These are phyloP conservation scores for Diabrotica virgifera DNA, from an alignment of 1,140 invertebrate genomes.

Conservation along the genomic window DNA sequence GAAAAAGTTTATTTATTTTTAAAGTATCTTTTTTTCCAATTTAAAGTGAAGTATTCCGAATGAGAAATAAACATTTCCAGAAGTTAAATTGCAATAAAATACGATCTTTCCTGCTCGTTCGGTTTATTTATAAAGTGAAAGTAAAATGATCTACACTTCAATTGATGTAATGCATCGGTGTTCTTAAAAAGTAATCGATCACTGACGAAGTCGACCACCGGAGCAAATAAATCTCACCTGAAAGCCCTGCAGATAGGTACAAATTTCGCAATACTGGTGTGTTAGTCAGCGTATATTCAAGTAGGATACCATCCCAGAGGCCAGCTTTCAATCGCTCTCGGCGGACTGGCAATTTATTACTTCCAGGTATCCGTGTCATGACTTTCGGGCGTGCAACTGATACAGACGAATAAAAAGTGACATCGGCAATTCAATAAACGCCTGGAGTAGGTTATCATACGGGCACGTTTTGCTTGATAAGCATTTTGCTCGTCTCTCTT, in stretches of 20 bases:
- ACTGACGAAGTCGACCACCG: not conserved
- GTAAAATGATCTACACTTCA: not conserved
- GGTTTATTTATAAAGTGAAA: not conserved
- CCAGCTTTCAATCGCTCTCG: slow-evolving; percentile 36
- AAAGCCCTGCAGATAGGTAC: slow-evolving; percentile 6
- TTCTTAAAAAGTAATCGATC: slow-evolving; percentile 3
- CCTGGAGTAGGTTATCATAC: slow-evolving; percentile 7
- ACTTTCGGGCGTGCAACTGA: slow-evolving; percentile 23
- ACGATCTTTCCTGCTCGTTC: too few relatives aligned
- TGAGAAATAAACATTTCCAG: too few relatives aligned
- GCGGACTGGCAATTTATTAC: slow-evolving; percentile 34
- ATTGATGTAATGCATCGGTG: not conserved
- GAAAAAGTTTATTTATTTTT: too few relatives aligned
- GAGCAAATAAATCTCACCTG: not conserved
- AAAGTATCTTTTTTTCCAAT: too few relatives aligned
- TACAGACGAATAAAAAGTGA: slow-evolving; percentile 32
- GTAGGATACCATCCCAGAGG: slow-evolving; percentile 22
- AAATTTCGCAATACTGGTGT: slow-evolving; percentile 3
- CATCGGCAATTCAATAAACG: slow-evolving; percentile 32
- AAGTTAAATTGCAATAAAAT: too few relatives aligned
- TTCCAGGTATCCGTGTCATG: slow-evolving; percentile 24
- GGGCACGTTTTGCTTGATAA: slow-evolving; percentile 12
- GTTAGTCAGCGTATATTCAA: slow-evolving; percentile 10
- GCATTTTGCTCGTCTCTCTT: slow-evolving; percentile 3
- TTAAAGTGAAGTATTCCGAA: too few relatives aligned